Evolutionary conservation across 35 echinoderm and acorn worm genomes (phyloP).

Genomic region (Ophioderma brevispina): DNA sequence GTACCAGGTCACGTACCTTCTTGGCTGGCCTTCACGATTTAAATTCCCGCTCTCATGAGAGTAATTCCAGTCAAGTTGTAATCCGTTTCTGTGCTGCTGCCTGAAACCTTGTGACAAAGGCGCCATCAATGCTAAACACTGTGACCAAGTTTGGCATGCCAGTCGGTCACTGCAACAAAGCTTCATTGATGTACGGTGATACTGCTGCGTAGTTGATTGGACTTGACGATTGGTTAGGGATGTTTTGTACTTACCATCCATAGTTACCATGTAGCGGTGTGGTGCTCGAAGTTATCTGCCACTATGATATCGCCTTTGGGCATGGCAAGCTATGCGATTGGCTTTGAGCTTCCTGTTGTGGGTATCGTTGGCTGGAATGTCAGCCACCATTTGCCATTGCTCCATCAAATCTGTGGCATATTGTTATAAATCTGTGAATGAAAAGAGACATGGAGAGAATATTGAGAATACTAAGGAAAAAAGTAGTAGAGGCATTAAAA

Average conservation of each 20-base stretch:
- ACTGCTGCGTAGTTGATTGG: background rate
- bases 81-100: background rate
- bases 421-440: too few relatives aligned
- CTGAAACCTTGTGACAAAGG: background rate
- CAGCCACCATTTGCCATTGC: too few relatives aligned
- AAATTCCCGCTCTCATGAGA: background rate
- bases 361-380: too few relatives aligned
- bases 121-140: background rate
- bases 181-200: background rate
- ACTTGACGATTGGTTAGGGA: background rate
- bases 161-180: background rate
- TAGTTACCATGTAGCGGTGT: background rate
- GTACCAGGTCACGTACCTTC: background rate
- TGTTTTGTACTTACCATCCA: background rate
- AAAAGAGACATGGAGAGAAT: too few relatives aligned
- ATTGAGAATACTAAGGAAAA: too few relatives aligned
- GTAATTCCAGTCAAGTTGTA: background rate
- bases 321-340: background rate
- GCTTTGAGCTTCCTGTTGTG: background rate
- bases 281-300: background rate
- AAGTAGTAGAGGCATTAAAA: too few relatives aligned
- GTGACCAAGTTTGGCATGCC: background rate
- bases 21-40: background rate
- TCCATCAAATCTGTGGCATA: too few relatives aligned
- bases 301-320: background rate